Conservation (phyloP, 2,797 vertebrate species). For the Xenops minutus region DNA sequence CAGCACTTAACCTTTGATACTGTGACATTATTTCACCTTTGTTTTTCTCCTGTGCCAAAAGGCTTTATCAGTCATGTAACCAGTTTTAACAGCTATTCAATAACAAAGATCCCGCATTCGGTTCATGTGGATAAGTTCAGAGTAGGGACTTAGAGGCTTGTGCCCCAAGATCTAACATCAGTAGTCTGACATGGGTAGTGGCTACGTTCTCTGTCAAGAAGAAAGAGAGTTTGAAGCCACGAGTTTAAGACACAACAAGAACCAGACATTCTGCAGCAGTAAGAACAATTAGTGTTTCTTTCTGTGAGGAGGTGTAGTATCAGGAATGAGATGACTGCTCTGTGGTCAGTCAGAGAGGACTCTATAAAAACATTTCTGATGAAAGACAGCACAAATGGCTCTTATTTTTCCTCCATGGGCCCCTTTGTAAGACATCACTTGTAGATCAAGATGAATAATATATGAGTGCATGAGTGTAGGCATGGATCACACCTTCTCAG, state of each 20-base stretch:
- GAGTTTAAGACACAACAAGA: neutral
- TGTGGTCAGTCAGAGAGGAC: slow-evolving; percentile 7
- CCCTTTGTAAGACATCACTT: slow-evolving; percentile 2
- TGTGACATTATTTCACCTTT: neutral
- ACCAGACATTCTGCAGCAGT: neutral
- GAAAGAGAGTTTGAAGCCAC: neutral
- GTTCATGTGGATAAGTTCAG: neutral
- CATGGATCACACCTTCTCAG: slow-evolving; percentile 49
- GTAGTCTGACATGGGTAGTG: neutral
- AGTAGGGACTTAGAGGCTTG: neutral
- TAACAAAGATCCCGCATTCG: neutral
- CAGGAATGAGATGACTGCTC: slow-evolving; percentile 31
- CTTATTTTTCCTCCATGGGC: slow-evolving; percentile 29
- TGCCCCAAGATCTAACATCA: neutral
- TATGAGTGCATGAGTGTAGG: slow-evolving; percentile 26
- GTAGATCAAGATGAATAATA: slow-evolving; percentile 57
- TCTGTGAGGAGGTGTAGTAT: slow-evolving; percentile 29
- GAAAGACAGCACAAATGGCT: slow-evolving; percentile 43
- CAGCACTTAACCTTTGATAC: neutral
- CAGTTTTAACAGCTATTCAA: neutral
- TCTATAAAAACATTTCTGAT: slow-evolving; percentile 18
- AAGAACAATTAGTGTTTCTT: neutral
- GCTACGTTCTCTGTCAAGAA: neutral
- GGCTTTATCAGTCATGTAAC: neutral
- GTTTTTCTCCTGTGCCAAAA: neutral